These are phyloP conservation scores for Sciurus carolinensis DNA, from an alignment of 2,797 vertebrate genomes.

Conservation along the genomic window DNA sequence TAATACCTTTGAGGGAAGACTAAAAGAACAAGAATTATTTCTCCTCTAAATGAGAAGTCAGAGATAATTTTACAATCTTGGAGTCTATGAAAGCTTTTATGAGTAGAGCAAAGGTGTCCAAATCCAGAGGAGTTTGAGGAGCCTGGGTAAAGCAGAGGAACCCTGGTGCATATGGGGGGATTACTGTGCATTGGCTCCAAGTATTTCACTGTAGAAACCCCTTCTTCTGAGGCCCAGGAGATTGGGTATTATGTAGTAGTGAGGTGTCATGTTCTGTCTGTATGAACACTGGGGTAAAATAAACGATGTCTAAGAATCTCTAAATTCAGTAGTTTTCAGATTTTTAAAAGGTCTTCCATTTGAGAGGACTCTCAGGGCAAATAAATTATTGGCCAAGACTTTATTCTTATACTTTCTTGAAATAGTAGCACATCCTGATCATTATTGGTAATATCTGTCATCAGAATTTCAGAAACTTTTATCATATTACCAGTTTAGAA, in stretches of 20 bases:
- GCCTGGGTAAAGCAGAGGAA: background rate
- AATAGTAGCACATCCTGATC: constrained; percentile 9
- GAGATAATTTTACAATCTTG: constrained; percentile 79
- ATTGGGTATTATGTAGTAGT: background rate
- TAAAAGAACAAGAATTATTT: constrained; percentile 83
- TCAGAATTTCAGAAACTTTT: constrained; percentile 35
- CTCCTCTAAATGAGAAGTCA: constrained; percentile 82
- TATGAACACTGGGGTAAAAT: constrained; percentile 75
- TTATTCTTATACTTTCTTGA: constrained; percentile 72
- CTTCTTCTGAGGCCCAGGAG: background rate
- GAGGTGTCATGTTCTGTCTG: constrained; percentile 55
- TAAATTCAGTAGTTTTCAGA: constrained; percentile 73
- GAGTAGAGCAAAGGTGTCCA: background rate
- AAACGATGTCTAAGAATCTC: constrained; percentile 80
- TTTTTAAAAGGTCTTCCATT: constrained; percentile 82
- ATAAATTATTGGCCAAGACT: constrained; percentile 78
- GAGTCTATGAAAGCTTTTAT: constrained; percentile 68
- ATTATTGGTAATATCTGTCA: constrained; percentile 43
- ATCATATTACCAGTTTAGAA: background rate
- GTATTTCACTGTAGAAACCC: background rate
- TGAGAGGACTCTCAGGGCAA: constrained; percentile 72
- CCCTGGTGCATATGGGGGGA: too few relatives aligned
- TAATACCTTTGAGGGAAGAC: constrained; percentile 80
- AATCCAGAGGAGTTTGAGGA: background rate
- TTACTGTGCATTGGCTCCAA: background rate